Evolutionary conservation across 2,888 invertebrate species (phyloP), one percentile per base, ranked within the genome.

Genomic region (Drosophila infuscata): DNA sequence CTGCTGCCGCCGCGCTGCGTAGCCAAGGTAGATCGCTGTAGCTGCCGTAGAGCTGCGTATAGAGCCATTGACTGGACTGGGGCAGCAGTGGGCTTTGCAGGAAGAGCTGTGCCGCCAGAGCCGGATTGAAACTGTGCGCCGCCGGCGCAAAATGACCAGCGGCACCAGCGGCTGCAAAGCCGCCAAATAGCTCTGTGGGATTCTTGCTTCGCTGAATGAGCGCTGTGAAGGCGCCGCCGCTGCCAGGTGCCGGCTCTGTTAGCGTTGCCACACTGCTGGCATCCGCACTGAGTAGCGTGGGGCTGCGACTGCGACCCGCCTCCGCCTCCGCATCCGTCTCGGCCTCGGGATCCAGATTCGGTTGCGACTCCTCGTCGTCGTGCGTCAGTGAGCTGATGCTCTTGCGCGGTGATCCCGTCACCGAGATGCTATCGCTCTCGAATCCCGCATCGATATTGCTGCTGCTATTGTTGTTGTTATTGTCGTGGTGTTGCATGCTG

Each of bases 41-140:
- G 67, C 94, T 95, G 36, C 95, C 95, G 90, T 96, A 96, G 2
- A 97, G 93, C 88, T 96, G 96, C 0, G 96, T 96, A 88, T 96
- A 96, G 7, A 96, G 92, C 96, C 96, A 96, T 72, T 96, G 96
- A 43, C 96, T 96, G 8, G 96, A 96, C 1, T 96, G 96, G 1
- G 96, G 96, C 73, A 96, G 92, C 17, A 96, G 93, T 0, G 96
- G 96, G 6, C 96, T 95, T 89, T 96, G 96, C 43, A 96, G 94
- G 89, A 96, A 96, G 58, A 96, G 93, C 91, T 96, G 96, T 1
- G 96, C 96, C 0, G 96, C 96, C 83, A 95, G 83, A 3, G 94
- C 94, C 48, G 94, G 94, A 91, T 94, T 94, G 80, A 95, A 94
- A 56, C 94, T 92, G 75, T 93, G 93, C 89, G 94, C 87, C 17